Base-by-base conservation (phyloP, 2,888 invertebrate genomes). In the Eupithecia centaureata region DNA sequence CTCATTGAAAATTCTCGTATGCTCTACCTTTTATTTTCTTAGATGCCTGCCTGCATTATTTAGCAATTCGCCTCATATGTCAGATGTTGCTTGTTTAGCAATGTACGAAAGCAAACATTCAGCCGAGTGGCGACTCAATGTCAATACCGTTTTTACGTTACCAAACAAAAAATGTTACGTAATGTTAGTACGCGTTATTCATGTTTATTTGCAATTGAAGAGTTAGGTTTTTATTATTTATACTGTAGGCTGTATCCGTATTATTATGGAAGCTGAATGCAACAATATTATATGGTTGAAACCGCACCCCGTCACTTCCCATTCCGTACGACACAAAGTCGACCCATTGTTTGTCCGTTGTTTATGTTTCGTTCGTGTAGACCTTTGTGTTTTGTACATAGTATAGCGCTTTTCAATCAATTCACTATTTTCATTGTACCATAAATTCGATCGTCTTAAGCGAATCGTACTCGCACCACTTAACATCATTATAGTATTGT, bases 341-440 rank as follows among this genome's bases (percentile, higher is more conserved):
- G 82, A 92, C 92, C 92, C 92, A 92, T 92, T 91, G 91, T 88
- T 87, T 82, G 72, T 86, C 81, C 78, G 77, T 77, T 76, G 79
- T 80, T 82, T 78, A 77, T 80, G 70, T 79, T 81, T 77, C 81
- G 33, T 15, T 38, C 12, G 78, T 78, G 74, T 79, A 72, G 28
- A 56, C 54, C 76, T 75, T 67, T 54, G 52, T 66, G 65, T 63
- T 68, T 69, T 63, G 63, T 60, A 56, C 52, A 52, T 30, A 65
- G 18, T 57, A 74, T 67, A 71, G 62, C 70, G 74, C 71, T 75
- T 70, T 75, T 70, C 56, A 67, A 63, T 80, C 77, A 78, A 68
- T 72, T 76, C 77, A 78, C 79, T 76, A 74, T 80, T 78, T 28
- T 77, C 78, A 74, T 77, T 78, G 76, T 73, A 77, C 77, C 80